These are phyloP conservation scores for Anolis sagrei DNA, from an alignment of 2,113 vertebrate species.

Conservation along the genomic window DNA sequence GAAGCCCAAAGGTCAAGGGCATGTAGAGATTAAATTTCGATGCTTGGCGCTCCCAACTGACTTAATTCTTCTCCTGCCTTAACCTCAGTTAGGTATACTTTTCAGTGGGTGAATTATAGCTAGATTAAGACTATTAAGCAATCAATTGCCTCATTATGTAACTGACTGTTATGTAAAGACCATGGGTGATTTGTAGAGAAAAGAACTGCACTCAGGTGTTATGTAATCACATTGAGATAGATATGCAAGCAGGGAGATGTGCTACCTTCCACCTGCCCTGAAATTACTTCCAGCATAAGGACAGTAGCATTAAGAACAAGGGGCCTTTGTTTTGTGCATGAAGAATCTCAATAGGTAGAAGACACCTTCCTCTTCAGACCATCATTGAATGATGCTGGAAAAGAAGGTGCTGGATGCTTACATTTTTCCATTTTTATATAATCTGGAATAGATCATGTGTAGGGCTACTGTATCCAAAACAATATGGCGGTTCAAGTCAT, in stretches of 20 bases:
- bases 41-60: neutral
- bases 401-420: no score
- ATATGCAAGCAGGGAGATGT: neutral
- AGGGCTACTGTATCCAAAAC: no score
- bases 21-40: neutral
- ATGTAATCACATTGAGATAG: no score
- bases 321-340: no score
- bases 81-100: neutral
- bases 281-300: no score
- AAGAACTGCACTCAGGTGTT: neutral
- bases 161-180: neutral
- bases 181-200: neutral
- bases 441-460: no score
- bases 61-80: neutral
- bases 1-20: conserved; percentile 13
- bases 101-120: neutral
- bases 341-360: no score
- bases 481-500: no score
- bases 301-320: no score
- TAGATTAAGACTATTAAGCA: neutral
- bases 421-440: no score
- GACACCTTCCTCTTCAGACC: no score
- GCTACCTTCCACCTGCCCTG: neutral
- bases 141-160: neutral
- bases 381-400: no score